phyloP scores from a whole-genome alignment of 2,888 invertebrate species.

The Heliconius aoede region DNA sequence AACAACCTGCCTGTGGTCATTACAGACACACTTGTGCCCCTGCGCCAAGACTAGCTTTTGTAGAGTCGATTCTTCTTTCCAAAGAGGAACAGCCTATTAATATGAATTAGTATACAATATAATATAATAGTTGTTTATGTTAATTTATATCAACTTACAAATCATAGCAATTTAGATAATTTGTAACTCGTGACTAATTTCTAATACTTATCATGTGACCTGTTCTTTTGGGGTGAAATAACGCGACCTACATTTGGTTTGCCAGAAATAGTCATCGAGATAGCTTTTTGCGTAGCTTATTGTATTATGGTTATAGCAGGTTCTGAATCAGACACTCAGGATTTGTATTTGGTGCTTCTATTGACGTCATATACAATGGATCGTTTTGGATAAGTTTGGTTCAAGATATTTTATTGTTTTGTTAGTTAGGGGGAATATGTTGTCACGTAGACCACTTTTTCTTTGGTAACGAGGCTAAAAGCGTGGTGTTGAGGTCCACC shows the following conservation, averaged over 20 bases:
- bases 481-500: too few species aligned
- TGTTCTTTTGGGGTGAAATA: slow-evolving; percentile 17
- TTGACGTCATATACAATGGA: slow-evolving; percentile 44
- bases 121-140: neutral
- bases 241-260: slow-evolving; percentile 33
- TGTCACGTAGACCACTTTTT: slow-evolving; percentile 39
- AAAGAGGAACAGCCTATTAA: too few species aligned
- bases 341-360: slow-evolving; percentile 9
- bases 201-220: slow-evolving; percentile 5
- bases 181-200: slow-evolving; percentile 28
- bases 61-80: too few species aligned
- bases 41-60: too few species aligned
- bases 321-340: slow-evolving; percentile 36
- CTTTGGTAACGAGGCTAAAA: too few species aligned
- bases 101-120: neutral
- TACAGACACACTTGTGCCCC: too few species aligned
- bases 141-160: neutral
- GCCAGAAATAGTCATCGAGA: slow-evolving; percentile 33
- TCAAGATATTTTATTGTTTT: neutral
- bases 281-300: slow-evolving; percentile 21
- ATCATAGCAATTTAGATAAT: neutral
- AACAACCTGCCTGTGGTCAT: too few species aligned
- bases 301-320: slow-evolving; percentile 33
- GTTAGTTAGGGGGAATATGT: neutral
- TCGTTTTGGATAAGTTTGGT: slow-evolving; percentile 31